Evolutionary conservation across 2,113 vertebrate genomes (phyloP), one percentile per base, ranked within the genome.

Genomic region (Clarias macrocephalus): DNA sequence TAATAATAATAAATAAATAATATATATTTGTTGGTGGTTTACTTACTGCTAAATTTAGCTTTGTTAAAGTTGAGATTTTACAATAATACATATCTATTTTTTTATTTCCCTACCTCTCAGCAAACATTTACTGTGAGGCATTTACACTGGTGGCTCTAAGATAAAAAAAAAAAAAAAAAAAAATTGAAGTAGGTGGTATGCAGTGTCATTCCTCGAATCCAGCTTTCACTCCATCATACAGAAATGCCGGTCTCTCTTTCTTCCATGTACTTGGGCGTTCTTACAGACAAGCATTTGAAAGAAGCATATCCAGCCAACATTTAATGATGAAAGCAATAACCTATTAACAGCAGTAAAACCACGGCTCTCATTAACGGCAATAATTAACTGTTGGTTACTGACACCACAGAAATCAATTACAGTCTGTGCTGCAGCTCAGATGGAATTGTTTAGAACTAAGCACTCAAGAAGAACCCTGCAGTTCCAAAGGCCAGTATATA

Each of bases 311-410:
- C 52, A 59, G 23, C 68, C 86, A 84, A 90, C 89, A 59, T 66
- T 85, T 76, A 76, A 89, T 76, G 82, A 81, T 89, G 65, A 90
- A 89, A 88, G 77, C 65, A 56, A 85, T 19, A 37, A 86, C 82
- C 84, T 65, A 86, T 91, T 88, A 90, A 83, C 68, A 80, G 66
- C 75, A 82, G 65, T 88, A 87, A 83, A 89, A 85, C 72, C 23
- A 8, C 30, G 23, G 68, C 86, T 88, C 83, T 88, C 77, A 68
- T 82, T 86, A 88, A 85, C 79, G 57, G 77, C 82, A 83, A 56
- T 87, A 85, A 88, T 82, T 86, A 82, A 90, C 21, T 86, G 30
- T 84, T 86, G 87, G 57, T 84, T 89, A 68, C 88, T 88, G 62
- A 89, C 82, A 48, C 73, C 75, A 52, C 57, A 62, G 37, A 65